Conservation (phyloP, 1,140 invertebrate genomes). For the Delia radicum region DNA sequence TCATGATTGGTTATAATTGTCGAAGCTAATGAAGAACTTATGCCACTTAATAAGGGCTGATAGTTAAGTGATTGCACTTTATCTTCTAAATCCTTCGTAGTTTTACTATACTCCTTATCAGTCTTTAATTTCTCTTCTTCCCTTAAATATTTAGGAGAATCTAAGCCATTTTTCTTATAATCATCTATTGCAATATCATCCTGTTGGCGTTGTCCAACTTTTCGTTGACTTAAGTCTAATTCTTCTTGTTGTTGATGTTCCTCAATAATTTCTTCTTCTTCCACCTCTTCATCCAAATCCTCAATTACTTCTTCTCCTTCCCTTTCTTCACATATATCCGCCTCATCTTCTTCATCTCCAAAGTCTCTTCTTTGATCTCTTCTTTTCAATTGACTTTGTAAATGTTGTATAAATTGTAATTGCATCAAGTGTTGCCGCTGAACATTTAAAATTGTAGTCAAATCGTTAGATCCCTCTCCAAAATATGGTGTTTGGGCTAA, state of each 20-base stretch:
- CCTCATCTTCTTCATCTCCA: not conserved
- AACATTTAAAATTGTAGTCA: constrained; percentile 84
- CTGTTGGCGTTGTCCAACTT: not conserved
- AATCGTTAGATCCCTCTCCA: constrained; percentile 73
- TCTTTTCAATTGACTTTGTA: constrained; percentile 76
- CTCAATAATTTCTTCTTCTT: not conserved
- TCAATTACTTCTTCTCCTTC: not conserved
- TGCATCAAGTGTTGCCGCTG: constrained; percentile 94
- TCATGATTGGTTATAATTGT: constrained; percentile 86
- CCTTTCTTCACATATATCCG: not conserved
- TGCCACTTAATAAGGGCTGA: constrained; percentile 44
- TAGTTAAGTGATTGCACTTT: constrained; percentile 13
- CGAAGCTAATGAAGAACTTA: constrained; percentile 73
- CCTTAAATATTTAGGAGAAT: not conserved
- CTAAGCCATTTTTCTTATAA: not conserved
- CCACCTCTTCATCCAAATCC: not conserved
- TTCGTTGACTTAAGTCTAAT: not conserved
- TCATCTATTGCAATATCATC: not conserved
- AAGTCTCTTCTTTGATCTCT: not conserved
- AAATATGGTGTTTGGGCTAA: constrained; percentile 76
- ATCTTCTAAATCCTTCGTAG: not conserved
- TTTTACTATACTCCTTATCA: constrained; percentile 19
- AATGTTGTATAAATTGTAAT: constrained; percentile 87
- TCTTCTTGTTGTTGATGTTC: not conserved
- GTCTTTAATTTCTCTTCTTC: constrained; percentile 24